phyloP scores from a whole-genome alignment of 1,140 invertebrate species.

The Calephelis nemesis region DNA sequence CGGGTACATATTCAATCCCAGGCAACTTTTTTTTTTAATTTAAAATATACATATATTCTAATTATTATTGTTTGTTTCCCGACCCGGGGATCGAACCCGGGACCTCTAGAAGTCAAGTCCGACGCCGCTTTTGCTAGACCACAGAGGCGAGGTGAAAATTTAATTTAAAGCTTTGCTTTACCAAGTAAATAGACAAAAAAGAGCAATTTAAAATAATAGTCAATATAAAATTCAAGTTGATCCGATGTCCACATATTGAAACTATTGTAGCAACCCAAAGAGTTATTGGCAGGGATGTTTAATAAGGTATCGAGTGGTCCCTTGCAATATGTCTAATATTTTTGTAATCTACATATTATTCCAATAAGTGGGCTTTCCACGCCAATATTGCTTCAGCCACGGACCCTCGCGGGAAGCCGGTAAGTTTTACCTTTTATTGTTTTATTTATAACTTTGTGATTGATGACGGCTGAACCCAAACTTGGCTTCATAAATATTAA shows the following conservation, averaged over 20 bases:
- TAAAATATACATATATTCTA: no score
- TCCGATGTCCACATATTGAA: slow-evolving; percentile 8
- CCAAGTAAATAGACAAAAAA: not conserved
- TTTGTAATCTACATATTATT: slow-evolving; percentile 76
- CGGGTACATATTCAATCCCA: no score
- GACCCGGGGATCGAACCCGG: no score
- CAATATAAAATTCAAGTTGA: slow-evolving; percentile 14
- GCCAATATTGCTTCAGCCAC: slow-evolving; percentile 64
- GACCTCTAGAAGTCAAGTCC: no score
- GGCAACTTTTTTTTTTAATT: no score
- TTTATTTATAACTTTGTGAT: slow-evolving; percentile 79
- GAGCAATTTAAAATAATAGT: no score
- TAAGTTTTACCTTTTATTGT: no score
- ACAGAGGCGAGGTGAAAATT: no score
- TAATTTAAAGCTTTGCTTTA: no score
- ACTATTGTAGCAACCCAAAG: slow-evolving; percentile 29
- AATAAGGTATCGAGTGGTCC: slow-evolving; percentile 60
- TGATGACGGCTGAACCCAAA: slow-evolving; percentile 69
- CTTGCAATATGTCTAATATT: slow-evolving; percentile 26
- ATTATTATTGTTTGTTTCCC: no score
- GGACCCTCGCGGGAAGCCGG: slow-evolving; percentile 49
- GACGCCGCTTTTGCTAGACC: no score
- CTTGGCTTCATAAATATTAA: slow-evolving; percentile 77
- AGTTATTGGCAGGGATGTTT: slow-evolving; percentile 43
- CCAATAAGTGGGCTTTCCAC: slow-evolving; percentile 71